phyloP scores from a whole-genome alignment of 2,113 vertebrate species.

The Poicephalus meyeri region DNA sequence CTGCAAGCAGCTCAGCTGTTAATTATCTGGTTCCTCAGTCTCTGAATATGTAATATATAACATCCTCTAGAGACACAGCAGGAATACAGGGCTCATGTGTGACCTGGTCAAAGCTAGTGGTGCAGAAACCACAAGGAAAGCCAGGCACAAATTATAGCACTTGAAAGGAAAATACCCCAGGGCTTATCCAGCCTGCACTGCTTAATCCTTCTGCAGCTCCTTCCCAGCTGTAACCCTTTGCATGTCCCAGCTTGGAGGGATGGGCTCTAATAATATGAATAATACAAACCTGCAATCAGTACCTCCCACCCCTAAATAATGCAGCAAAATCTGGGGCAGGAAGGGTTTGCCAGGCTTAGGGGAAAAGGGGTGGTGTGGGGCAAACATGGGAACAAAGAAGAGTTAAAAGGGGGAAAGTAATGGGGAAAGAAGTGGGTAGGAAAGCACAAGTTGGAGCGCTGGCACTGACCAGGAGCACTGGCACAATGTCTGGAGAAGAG shows the following conservation, averaged over 20 bases:
- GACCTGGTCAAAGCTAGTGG: conserved; percentile 31
- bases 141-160: background rate
- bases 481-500: background rate
- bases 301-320: background rate
- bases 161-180: background rate
- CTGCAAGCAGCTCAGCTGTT: conserved; percentile 6
- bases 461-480: background rate
- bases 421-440: background rate
- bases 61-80: background rate
- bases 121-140: background rate
- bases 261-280: background rate
- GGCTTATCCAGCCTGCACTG: background rate
- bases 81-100: background rate
- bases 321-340: background rate
- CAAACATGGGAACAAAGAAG: background rate
- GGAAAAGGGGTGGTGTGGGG: background rate
- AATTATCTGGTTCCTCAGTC: conserved; percentile 23
- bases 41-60: background rate
- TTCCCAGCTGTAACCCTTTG: background rate
- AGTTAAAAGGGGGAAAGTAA: background rate
- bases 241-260: background rate
- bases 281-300: background rate
- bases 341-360: background rate
- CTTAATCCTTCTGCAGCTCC: background rate
- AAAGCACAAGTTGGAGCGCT: background rate